Evolutionary conservation across 37 sponge, comb jelly and placozoan species (phyloP).

Genomic region (Dysidea cf. avara): DNA sequence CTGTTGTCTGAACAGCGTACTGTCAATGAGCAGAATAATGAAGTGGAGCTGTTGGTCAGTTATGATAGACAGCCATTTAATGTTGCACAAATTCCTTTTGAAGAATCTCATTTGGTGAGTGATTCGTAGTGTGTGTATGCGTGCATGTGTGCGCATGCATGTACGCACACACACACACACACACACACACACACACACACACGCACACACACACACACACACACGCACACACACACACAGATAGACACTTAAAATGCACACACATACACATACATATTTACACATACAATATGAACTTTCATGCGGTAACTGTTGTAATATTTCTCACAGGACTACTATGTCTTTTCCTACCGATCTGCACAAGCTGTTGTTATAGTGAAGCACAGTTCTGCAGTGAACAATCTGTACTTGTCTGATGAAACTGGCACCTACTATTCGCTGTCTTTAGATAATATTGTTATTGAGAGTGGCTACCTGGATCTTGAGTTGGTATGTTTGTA

Average conservation of each 20-base stretch:
- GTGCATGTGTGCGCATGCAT: too few species aligned
- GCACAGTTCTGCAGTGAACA: constrained; percentile 37
- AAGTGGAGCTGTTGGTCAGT: constrained; percentile 25
- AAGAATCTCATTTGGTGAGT: constrained; percentile 34
- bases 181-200: too few species aligned
- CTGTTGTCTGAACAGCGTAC: not conserved
- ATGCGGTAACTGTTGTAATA: too few species aligned
- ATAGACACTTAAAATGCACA: too few species aligned
- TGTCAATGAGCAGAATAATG: not conserved
- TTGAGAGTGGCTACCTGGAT: constrained; percentile 12
- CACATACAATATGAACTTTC: too few species aligned
- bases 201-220: too few species aligned
- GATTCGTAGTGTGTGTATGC: too few species aligned
- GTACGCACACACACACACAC: too few species aligned
- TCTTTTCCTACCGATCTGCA: constrained; percentile 21
- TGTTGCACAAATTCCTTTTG: constrained; percentile 30
- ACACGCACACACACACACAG: too few species aligned
- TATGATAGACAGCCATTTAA: constrained; percentile 36
- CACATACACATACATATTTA: too few species aligned
- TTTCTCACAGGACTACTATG: constrained; percentile 58
- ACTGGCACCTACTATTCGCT: constrained; percentile 67
- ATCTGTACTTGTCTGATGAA: constrained; percentile 73
- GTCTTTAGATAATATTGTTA: constrained; percentile 41
- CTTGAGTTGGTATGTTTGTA: constrained; percentile 13
- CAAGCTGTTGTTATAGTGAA: constrained; percentile 69